Base-by-base conservation (phyloP, 2,888 invertebrate species). In the Bimastos eiseni region DNA sequence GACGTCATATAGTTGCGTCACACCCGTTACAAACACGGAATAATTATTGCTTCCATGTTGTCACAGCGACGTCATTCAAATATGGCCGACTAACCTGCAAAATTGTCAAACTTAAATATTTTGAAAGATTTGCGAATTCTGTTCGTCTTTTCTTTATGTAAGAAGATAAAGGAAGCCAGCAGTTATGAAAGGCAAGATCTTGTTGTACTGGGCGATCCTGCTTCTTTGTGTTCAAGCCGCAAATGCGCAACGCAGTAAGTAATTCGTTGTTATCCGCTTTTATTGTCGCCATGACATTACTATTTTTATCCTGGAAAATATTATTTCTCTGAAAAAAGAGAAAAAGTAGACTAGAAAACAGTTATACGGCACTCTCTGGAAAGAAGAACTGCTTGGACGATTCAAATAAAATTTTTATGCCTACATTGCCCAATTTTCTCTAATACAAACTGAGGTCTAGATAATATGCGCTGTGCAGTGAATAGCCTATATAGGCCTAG, bases 181-280 rank as follows among this genome's bases (percentile, higher is more conserved):
- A n/a, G 70, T 49, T 70, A 70, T 70, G 70, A n/a, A 70, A n/a
- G 30, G 70, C 13, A 30, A 30, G 70, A 70, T 70, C n/a, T 70
- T 70, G n/a, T 70, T n/a, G 70, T 70, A n/a, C 70, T 70, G n/a
- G 70, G 70, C n/a, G 70, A 70, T 70, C n/a, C n/a, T 70, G 30
- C n/a, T 70, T 5, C 30, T 70, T 70, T 8, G 70, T 1, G 70
- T n/a, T 30, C 30, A 13, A 70, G 30, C 70, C n/a, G 8, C 70
- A 70, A 13, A 70, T n/a, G 70, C 70, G 8, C 70, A 70, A 70
- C 5, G n/a, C 70, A 70, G 70, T 70, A 70, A 70, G 70, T 70
- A 17, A 55, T 30, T 30, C 2, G 2, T 55, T 13, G 5, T 24
- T 30, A 30, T 2, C 8, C 30, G 55, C 24, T 30, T 30, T 30